Conservation (phyloP, 2,888 invertebrate genomes). For the Ommatoiulus sabulosus region DNA sequence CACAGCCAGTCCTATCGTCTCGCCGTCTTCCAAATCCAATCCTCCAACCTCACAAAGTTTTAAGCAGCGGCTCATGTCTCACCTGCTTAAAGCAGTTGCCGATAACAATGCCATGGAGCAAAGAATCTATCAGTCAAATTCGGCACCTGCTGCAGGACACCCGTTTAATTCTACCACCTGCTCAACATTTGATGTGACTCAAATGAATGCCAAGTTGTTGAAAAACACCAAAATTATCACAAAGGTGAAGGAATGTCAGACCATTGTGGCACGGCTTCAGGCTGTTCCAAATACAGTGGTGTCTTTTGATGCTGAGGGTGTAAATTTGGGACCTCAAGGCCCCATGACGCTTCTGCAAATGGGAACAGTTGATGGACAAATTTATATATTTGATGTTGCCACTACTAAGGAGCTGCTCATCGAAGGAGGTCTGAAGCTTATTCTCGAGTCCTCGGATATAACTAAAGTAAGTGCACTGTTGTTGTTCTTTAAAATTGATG, state of each 20-base stretch:
- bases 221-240: constrained; percentile 86
- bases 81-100: constrained; percentile 88
- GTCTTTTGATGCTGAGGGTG: constrained; percentile 92
- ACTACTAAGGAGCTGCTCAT: constrained; percentile 83
- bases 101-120: constrained; percentile 81
- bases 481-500: background rate
- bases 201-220: constrained; percentile 70
- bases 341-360: constrained; percentile 81
- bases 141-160: constrained; percentile 56
- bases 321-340: constrained; percentile 89
- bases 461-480: constrained; percentile 75
- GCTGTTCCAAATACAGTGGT: constrained; percentile 70
- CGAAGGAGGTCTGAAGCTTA: constrained; percentile 81
- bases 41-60: constrained; percentile 77
- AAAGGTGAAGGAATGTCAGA: constrained; percentile 80
- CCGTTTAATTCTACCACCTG: constrained; percentile 30
- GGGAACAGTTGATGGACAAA: constrained; percentile 83
- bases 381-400: constrained; percentile 88
- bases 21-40: constrained; percentile 53
- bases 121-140: constrained; percentile 58
- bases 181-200: constrained; percentile 47
- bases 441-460: constrained; percentile 84
- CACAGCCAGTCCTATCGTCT: constrained; percentile 44
- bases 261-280: constrained; percentile 72
- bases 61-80: constrained; percentile 87